Evolutionary conservation across 2,888 invertebrate genomes (phyloP).

Genomic region (Rhagonycha fulva): DNA sequence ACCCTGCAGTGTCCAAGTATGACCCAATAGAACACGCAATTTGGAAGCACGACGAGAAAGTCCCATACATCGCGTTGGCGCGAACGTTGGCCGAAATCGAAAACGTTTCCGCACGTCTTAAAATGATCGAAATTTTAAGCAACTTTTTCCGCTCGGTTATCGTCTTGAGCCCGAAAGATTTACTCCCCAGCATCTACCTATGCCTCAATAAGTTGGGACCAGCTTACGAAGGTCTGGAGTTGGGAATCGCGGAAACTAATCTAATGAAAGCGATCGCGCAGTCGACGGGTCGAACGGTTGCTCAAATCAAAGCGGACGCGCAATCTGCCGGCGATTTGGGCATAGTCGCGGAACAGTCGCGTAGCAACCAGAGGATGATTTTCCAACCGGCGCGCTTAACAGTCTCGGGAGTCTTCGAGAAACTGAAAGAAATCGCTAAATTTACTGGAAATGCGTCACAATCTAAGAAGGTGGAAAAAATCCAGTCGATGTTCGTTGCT

Average conservation of each 20-base stretch:
- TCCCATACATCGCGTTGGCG: slow-evolving; percentile 92
- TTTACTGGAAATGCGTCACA: slow-evolving; percentile 80
- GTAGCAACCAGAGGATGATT: slow-evolving; percentile 85
- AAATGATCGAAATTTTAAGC: slow-evolving; percentile 87
- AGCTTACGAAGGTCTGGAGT: slow-evolving; percentile 90
- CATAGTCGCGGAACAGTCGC: slow-evolving; percentile 83
- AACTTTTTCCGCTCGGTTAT: slow-evolving; percentile 94
- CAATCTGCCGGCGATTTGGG: slow-evolving; percentile 86
- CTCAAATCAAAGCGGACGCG: slow-evolving; percentile 78
- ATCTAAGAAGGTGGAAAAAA: slow-evolving; percentile 87
- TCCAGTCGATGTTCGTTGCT: slow-evolving; percentile 90
- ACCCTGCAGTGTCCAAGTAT: slow-evolving; percentile 75
- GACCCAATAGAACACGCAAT: slow-evolving; percentile 83
- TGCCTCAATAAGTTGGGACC: slow-evolving; percentile 96
- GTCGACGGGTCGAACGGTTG: slow-evolving; percentile 82
- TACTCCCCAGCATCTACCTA: slow-evolving; percentile 88
- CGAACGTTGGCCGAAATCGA: slow-evolving; percentile 91
- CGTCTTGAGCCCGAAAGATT: slow-evolving; percentile 83
- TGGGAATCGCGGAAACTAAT: slow-evolving; percentile 94
- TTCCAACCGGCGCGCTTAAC: slow-evolving; percentile 80
- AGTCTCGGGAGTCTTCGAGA: slow-evolving; percentile 75
- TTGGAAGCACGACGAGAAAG: slow-evolving; percentile 76
- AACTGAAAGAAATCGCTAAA: slow-evolving; percentile 83
- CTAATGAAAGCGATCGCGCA: slow-evolving; percentile 93
- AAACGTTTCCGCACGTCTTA: slow-evolving; percentile 79